Conservation (phyloP, 1,140 invertebrate species). For the Neomicropteryx cornuta region DNA sequence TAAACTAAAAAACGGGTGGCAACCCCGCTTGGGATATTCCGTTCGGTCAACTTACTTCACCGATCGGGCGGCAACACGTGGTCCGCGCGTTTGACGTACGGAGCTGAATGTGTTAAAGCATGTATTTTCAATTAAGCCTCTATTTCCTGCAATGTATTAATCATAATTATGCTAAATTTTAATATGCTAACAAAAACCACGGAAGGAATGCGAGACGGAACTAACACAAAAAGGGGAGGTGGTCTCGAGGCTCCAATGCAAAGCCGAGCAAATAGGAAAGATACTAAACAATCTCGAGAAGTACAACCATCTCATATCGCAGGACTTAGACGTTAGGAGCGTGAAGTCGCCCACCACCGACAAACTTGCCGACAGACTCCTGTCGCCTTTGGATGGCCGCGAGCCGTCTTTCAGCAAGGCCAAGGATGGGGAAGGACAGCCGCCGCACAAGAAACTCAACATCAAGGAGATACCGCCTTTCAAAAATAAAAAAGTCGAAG, state of each 20-base stretch:
- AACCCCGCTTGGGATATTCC: too few relatives aligned
- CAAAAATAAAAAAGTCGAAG: slow-evolving; percentile 20
- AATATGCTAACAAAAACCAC: too few relatives aligned
- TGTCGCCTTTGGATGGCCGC: slow-evolving; percentile 26
- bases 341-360: slow-evolving; percentile 42
- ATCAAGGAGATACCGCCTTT: slow-evolving; percentile 40
- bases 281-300: slow-evolving; percentile 82
- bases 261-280: slow-evolving; percentile 83
- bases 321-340: slow-evolving; percentile 42
- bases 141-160: too few relatives aligned
- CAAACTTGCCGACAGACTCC: slow-evolving; percentile 36
- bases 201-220: slow-evolving; percentile 84
- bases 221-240: slow-evolving; percentile 84
- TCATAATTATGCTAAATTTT: too few relatives aligned
- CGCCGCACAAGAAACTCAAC: slow-evolving; percentile 34
- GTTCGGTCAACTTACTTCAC: too few relatives aligned
- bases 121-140: too few relatives aligned
- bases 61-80: too few relatives aligned
- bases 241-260: slow-evolving; percentile 79
- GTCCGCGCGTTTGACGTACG: too few relatives aligned
- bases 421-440: slow-evolving; percentile 28
- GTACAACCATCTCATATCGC: slow-evolving; percentile 61
- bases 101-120: too few relatives aligned
- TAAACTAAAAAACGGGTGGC: too few relatives aligned
- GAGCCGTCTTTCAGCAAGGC: slow-evolving; percentile 23